Conservation (phyloP, 2,888 invertebrate genomes). For the Spicauda simplicius region DNA sequence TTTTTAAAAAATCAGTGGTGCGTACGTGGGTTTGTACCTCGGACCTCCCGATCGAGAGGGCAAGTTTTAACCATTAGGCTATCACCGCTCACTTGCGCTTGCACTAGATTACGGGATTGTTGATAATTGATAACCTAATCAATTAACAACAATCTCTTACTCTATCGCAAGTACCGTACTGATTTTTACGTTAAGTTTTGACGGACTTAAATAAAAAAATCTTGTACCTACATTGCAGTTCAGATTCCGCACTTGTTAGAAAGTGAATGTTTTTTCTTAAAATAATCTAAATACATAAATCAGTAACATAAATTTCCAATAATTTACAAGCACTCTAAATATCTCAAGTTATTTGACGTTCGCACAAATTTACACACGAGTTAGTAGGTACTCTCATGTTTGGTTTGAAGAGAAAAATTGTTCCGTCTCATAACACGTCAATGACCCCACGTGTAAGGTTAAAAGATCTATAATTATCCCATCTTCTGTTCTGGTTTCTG, state of each 20-base stretch:
- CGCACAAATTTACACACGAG: slow-evolving; percentile 20
- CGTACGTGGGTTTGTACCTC: too few relatives aligned
- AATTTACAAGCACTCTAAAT: neutral
- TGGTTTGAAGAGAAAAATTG: slow-evolving; percentile 34
- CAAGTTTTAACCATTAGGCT: too few relatives aligned
- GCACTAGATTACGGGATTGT: too few relatives aligned
- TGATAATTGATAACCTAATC: too few relatives aligned
- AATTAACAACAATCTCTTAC: too few relatives aligned
- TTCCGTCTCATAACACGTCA: slow-evolving; percentile 56
- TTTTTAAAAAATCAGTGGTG: too few relatives aligned
- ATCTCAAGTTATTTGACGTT: slow-evolving; percentile 6
- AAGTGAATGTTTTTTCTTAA: neutral
- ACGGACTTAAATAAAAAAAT: too few relatives aligned
- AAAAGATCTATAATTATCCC: slow-evolving; percentile 73
- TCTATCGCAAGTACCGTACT: too few relatives aligned
- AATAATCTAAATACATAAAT: neutral
- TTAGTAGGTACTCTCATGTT: slow-evolving; percentile 13
- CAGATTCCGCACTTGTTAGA: neutral
- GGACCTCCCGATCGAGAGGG: too few relatives aligned
- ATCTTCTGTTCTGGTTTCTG: slow-evolving; percentile 80
- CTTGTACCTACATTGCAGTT: too few relatives aligned
- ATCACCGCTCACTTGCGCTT: too few relatives aligned
- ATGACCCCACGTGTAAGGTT: slow-evolving; percentile 78
- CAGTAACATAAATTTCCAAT: neutral
- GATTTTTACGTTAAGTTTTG: too few relatives aligned